Conservation (phyloP, 2,113 vertebrate genomes). For the Piliocolobus tephrosceles region DNA sequence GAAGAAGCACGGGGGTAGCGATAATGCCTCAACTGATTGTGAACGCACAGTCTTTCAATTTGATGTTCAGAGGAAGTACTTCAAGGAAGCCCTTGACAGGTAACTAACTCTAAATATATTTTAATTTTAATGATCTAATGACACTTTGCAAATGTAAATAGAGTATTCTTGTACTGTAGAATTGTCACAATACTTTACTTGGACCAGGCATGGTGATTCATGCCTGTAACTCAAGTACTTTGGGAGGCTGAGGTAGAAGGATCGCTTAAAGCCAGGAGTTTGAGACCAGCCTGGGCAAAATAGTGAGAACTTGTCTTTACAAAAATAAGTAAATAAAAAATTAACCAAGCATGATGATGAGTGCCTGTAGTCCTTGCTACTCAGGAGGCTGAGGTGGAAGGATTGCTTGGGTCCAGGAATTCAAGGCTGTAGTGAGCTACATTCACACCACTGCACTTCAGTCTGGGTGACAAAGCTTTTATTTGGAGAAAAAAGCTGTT, state of each 20-base stretch:
- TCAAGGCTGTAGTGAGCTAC: no score
- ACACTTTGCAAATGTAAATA: neutral
- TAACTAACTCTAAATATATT: slow-evolving; percentile 77
- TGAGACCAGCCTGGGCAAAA: no score
- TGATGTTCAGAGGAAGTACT: slow-evolving; percentile 95
- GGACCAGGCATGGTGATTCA: neutral
- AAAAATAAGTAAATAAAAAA: no score
- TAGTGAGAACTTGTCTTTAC: no score
- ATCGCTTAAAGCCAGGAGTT: no score
- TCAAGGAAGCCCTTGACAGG: slow-evolving; percentile 96
- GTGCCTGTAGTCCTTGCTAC: no score
- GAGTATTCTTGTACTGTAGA: slow-evolving; percentile 16
- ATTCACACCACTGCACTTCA: no score
- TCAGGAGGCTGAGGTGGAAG: no score
- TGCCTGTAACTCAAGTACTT: no score
- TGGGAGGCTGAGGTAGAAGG: no score
- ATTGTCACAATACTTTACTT: slow-evolving; percentile 21
- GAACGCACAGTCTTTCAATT: slow-evolving; percentile 98
- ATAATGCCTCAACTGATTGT: slow-evolving; percentile 97
- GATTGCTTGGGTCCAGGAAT: no score
- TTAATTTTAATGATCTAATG: slow-evolving; percentile 50
- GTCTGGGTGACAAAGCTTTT: neutral
- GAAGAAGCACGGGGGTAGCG: slow-evolving; percentile 96
- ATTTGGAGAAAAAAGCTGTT: neutral
- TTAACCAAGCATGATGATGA: no score